Conservation (phyloP, 2,888 invertebrate genomes). For the Lepidocyrtoides sp. region DNA sequence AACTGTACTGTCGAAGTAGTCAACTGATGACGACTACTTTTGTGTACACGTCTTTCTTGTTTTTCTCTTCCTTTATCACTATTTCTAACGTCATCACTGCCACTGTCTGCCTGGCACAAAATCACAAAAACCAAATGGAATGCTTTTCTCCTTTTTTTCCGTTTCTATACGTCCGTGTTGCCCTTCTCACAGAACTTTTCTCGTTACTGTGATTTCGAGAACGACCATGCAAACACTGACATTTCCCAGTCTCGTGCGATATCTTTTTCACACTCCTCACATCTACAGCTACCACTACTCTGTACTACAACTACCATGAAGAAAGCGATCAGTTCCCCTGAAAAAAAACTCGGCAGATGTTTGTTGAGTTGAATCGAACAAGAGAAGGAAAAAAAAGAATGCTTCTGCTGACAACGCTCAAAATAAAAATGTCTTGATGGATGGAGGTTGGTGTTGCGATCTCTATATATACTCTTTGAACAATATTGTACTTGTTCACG, state of each 20-base stretch:
- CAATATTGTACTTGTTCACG: slow-evolving; percentile 6
- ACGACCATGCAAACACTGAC: slow-evolving; percentile 65
- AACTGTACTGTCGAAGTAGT: not conserved
- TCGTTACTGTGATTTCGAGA: slow-evolving; percentile 51
- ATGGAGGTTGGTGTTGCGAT: not conserved
- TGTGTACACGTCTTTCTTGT: not conserved
- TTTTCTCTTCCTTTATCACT: not conserved
- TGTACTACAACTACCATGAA: not conserved
- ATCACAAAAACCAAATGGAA: not conserved
- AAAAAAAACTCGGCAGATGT: not conserved
- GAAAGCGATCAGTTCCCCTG: not conserved
- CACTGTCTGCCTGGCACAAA: slow-evolving; percentile 7
- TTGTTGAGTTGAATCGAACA: not conserved
- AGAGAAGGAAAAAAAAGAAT: slow-evolving; percentile 7
- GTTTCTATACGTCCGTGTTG: not conserved
- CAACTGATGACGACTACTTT: not conserved
- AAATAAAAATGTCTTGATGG: not conserved
- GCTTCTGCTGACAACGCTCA: slow-evolving; percentile 14
- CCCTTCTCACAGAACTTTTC: not conserved
- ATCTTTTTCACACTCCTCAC: slow-evolving; percentile 24
- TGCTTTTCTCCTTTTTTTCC: not conserved
- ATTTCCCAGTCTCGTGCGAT: slow-evolving; percentile 61
- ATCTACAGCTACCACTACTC: not conserved
- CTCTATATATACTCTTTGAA: not conserved
- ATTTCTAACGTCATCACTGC: not conserved